Percentiles rank a stretch among this genome's conserved stretches.
phyloP scores from a whole-genome alignment of 2,113 vertebrate genomes.

The Malurus melanocephalus region DNA sequence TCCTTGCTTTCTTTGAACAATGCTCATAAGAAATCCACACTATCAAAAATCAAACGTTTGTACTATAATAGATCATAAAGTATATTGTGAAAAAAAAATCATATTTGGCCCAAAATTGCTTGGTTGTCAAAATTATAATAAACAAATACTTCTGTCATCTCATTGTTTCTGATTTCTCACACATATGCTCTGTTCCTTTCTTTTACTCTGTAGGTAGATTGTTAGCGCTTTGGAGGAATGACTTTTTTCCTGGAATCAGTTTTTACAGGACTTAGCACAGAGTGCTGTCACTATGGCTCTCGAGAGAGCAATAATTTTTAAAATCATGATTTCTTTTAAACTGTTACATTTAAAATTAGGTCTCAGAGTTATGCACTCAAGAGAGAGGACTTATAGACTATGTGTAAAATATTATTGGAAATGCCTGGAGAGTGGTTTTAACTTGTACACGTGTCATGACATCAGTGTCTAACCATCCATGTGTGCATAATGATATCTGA shows the following conservation, averaged over 20 bases:
- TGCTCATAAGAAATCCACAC: rapidly evolving
- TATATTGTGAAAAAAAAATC: rapidly evolving
- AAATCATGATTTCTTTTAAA: not conserved
- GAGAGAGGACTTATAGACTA: not conserved
- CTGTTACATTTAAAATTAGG: not conserved
- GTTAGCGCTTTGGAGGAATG: not conserved
- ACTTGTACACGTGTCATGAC: not conserved
- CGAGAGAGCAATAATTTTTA: not conserved
- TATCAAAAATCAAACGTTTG: rapidly evolving
- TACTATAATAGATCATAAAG: not conserved
- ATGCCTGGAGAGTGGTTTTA: not conserved
- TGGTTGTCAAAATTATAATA: not conserved
- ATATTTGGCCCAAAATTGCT: not conserved
- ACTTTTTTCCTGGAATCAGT: not conserved
- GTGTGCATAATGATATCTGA: not conserved
- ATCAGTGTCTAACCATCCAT: not conserved
- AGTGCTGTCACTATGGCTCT: not conserved
- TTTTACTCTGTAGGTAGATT: not conserved
- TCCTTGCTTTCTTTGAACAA: not conserved
- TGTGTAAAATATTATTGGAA: not conserved
- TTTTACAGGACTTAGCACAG: not conserved
- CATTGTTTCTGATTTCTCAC: not conserved
- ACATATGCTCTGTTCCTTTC: not conserved
- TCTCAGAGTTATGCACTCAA: not conserved
- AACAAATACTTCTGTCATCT: not conserved